These are phyloP conservation scores for Atopsyche davidsoni DNA, from an alignment of 1,140 invertebrate genomes.

Conservation along the genomic window DNA sequence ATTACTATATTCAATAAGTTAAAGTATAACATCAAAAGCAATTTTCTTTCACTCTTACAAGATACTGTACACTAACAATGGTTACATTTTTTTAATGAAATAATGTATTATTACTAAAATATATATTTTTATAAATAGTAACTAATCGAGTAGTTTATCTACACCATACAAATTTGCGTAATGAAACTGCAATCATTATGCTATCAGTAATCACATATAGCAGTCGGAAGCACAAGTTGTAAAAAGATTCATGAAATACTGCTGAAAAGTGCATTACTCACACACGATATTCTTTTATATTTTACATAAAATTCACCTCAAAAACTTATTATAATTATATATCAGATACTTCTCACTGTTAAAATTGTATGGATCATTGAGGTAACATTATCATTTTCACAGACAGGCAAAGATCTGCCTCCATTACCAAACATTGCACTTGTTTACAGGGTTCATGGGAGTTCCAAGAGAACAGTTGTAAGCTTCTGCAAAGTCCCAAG, in stretches of 20 bases:
- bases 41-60: too few species aligned
- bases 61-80: too few species aligned
- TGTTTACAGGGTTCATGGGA: slow-evolving; percentile 73
- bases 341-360: neutral
- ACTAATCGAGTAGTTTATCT: too few species aligned
- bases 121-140: too few species aligned
- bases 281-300: neutral
- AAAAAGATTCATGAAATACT: neutral
- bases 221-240: neutral
- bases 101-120: too few species aligned
- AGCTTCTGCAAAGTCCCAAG: slow-evolving; percentile 67
- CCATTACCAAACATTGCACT: slow-evolving; percentile 76
- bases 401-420: neutral
- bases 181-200: too few species aligned
- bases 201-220: too few species aligned
- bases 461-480: slow-evolving; percentile 62
- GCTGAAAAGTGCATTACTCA: neutral
- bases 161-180: too few species aligned
- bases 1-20: too few species aligned
- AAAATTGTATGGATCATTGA: neutral
- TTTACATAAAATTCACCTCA: neutral
- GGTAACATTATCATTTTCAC: too few species aligned
- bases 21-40: too few species aligned
- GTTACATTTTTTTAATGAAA: too few species aligned
- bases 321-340: neutral